phyloP scores from a whole-genome alignment of 2,113 vertebrate genomes.

The Megaceryle maxima region DNA sequence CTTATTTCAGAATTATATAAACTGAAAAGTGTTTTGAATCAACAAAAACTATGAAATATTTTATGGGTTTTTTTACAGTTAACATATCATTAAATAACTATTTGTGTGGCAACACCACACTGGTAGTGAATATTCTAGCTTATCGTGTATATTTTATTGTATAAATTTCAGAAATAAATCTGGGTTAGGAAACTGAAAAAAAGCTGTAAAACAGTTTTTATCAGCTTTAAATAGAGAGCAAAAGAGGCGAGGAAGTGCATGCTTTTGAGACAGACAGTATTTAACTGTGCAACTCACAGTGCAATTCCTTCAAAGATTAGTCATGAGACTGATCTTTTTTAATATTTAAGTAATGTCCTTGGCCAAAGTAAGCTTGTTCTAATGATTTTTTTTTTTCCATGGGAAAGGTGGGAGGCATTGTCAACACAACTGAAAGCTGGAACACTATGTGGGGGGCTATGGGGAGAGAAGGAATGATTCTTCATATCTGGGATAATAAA shows the following conservation, averaged over 20 bases:
- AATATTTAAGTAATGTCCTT: neutral
- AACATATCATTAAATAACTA: neutral
- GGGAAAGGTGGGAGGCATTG: neutral
- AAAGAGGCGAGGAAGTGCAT: neutral
- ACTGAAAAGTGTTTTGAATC: neutral
- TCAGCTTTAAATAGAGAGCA: neutral
- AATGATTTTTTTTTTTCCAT: neutral
- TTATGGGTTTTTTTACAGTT: neutral
- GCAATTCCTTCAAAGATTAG: neutral
- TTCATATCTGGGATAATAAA: neutral
- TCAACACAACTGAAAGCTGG: neutral
- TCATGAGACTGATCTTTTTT: neutral
- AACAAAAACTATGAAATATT: neutral
- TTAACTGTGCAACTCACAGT: neutral
- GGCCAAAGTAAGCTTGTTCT: neutral
- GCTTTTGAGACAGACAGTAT: neutral
- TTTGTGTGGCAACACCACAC: neutral
- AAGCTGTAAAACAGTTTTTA: neutral
- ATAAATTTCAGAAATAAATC: neutral
- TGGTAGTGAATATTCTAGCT: neutral
- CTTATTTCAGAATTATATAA: neutral
- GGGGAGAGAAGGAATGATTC: neutral
- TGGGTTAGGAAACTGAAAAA: neutral
- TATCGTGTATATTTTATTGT: neutral
- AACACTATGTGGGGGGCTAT: rapidly evolving